Evolutionary conservation across 2,113 vertebrate genomes (phyloP).

Genomic region (Tachuris rubrigastra): DNA sequence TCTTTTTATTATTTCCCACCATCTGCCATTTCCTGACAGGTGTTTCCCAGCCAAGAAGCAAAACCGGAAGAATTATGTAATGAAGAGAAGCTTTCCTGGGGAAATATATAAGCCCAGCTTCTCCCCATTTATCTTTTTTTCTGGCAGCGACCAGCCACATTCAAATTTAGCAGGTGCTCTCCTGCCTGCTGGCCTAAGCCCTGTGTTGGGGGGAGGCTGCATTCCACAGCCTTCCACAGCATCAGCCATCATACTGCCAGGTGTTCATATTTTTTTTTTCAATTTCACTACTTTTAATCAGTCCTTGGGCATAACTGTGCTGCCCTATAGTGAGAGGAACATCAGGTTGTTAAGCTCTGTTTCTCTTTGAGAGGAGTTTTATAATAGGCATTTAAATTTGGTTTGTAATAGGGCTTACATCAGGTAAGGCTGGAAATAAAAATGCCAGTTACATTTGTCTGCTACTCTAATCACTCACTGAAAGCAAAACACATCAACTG

Average conservation of each 20-base stretch:
- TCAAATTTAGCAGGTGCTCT: neutral
- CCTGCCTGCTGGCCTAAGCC: neutral
- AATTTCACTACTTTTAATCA: neutral
- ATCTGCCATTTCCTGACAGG: constrained; percentile 53
- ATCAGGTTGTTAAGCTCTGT: neutral
- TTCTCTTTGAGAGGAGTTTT: neutral
- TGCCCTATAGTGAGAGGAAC: neutral
- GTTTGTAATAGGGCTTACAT: neutral
- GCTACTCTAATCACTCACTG: neutral
- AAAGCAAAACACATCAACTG: neutral
- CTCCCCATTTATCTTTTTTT: neutral
- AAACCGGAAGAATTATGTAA: constrained; percentile 54
- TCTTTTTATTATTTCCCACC: constrained; percentile 48
- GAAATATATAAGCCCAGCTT: constrained; percentile 13
- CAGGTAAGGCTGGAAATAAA: neutral
- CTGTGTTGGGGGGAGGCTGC: neutral
- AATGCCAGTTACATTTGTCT: neutral
- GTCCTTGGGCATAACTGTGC: neutral
- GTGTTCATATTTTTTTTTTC: neutral
- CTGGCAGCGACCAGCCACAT: neutral
- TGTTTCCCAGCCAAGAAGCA: constrained; percentile 33
- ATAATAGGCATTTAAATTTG: neutral
- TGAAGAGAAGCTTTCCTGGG: neutral
- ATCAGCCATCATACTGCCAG: accelerated
- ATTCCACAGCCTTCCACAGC: neutral